A percentile compares a stretch with the other conserved stretches of the same genome.
These are phyloP conservation scores for Coptotermes formosanus DNA, from an alignment of 1,140 invertebrate species.

Conservation along the genomic window DNA sequence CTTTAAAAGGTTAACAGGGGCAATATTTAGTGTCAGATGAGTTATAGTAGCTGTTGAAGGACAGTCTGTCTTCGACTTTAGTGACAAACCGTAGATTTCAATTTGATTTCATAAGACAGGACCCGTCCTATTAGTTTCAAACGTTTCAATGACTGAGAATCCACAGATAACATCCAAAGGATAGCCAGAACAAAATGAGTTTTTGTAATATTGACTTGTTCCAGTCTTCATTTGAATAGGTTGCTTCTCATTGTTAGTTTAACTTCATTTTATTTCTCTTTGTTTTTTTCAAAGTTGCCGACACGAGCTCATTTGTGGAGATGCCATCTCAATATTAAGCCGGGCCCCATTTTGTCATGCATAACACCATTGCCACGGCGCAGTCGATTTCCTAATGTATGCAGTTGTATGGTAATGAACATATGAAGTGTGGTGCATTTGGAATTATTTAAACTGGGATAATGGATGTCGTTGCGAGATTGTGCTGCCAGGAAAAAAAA, in stretches of 20 bases:
- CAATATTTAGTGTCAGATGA: background rate
- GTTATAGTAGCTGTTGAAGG: background rate
- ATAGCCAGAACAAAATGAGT: background rate
- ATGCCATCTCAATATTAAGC: conserved; percentile 7
- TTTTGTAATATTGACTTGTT: background rate
- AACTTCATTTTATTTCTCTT: background rate
- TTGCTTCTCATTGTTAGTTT: background rate
- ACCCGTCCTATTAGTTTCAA: no score
- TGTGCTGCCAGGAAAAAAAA: background rate
- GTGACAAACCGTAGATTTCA: background rate
- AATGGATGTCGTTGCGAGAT: conserved; percentile 8
- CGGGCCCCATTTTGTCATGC: background rate
- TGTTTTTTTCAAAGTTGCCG: background rate
- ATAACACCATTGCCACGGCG: background rate
- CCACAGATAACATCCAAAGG: background rate
- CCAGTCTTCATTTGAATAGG: background rate
- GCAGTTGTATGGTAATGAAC: background rate
- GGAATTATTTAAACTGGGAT: conserved; percentile 17
- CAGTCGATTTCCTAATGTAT: background rate
- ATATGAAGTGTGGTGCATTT: background rate
- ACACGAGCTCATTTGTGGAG: conserved; percentile 13
- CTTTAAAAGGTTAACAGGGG: no score
- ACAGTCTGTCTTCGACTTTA: background rate
- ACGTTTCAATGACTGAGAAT: no score
- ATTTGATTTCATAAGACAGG: background rate